Base-by-base conservation (phyloP, 2,113 vertebrate species). In the Scomber colias region DNA sequence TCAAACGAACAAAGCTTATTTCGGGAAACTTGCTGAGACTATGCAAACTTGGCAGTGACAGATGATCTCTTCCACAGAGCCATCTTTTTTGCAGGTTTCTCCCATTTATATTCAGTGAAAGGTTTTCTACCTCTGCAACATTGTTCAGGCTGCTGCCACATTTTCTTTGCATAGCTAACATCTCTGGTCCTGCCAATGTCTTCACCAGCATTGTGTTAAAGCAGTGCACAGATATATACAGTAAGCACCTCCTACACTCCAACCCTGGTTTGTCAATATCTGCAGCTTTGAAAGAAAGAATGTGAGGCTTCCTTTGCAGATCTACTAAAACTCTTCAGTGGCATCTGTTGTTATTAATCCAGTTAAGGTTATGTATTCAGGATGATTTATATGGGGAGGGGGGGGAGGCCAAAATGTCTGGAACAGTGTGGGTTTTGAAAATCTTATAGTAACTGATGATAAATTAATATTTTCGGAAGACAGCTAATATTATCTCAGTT, bases 31-130 rank as follows among this genome's bases (percentile, higher is more conserved):
- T 86, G 81, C 86, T 87, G 83, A 91, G 82, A 82, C 84, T 59
- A 49, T 81, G 65, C 82, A 87, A 86, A 86, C 77, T 35, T 87
- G 84, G 84, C 84, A 82, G 63, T 84, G 76, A 90, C 79, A 75
- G 85, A 86, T 79, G 84, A 89, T 86, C 71, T 74, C 40, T 74
- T 84, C 60, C 66, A 24, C 69, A 3, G 53, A 71, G 73, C 78
- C 76, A 56, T 79, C 79, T 27, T 21, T 27, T 27, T 80, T 11
- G 50, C 77, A 85, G 81, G 75, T 83, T 86, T 72, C 35, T 73
- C 60, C 64, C 71, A 87, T 91, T 90, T 87, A 76, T 79, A 86
- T 87, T 87, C 86, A 87, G 62, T 3, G 60, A 76, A 75, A 81
- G 79, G 17, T 72, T 88, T 82, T 73, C 30, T 87, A 56, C 69